A percentile compares a stretch with the other conserved stretches of the same genome.
These are phyloP conservation scores for Mamestra brassicae DNA, from an alignment of 2,888 invertebrate genomes.

Conservation along the genomic window DNA sequence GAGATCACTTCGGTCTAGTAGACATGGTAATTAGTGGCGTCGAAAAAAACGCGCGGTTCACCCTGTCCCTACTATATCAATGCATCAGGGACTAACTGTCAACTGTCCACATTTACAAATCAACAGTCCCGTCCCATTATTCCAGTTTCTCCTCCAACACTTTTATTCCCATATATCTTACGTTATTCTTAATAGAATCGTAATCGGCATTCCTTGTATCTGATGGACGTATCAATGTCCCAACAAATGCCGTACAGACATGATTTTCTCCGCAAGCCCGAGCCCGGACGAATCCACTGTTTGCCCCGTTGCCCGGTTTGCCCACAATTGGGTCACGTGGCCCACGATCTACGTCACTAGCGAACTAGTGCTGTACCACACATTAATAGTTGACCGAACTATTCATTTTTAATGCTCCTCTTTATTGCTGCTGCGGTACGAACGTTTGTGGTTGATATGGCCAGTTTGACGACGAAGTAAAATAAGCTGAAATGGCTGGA, in stretches of 20 bases:
- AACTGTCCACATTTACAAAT: too few relatives aligned
- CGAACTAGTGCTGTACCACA: constrained; percentile 42
- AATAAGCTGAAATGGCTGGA: constrained; percentile 15
- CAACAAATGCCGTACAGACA: constrained; percentile 45
- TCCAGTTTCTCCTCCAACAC: not conserved
- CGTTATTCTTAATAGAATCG: not conserved
- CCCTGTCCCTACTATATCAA: too few relatives aligned
- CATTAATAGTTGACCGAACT: constrained; percentile 57
- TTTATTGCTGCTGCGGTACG: constrained; percentile 45
- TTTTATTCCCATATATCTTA: not conserved
- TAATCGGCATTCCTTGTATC: not conserved
- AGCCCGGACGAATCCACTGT: constrained; percentile 34
- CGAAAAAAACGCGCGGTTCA: too few relatives aligned
- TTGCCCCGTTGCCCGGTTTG: constrained; percentile 15
- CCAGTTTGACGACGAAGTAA: constrained; percentile 34
- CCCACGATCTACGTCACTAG: constrained; percentile 35
- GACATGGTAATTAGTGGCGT: too few relatives aligned
- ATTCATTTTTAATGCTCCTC: constrained; percentile 55
- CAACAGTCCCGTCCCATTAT: too few relatives aligned
- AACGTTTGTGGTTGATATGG: constrained; percentile 38
- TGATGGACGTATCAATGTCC: constrained; percentile 40
- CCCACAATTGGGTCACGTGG: constrained; percentile 61
- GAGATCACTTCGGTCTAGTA: too few relatives aligned
- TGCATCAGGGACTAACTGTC: too few relatives aligned
- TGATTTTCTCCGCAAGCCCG: constrained; percentile 35